These are phyloP conservation scores for Acrocera orbiculus DNA, from an alignment of 2,888 invertebrate species.

Conservation along the genomic window DNA sequence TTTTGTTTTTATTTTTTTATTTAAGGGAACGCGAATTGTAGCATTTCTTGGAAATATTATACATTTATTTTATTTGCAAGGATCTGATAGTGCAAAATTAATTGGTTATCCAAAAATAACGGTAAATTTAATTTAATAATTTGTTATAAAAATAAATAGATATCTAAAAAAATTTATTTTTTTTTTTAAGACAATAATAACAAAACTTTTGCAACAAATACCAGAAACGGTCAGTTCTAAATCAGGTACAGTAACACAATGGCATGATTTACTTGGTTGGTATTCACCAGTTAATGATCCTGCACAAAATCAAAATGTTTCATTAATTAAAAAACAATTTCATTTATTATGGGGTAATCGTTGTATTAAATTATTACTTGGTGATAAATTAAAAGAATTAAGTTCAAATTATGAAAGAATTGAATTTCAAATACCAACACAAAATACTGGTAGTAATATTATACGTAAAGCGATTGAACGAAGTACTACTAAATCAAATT, in stretches of 20 bases:
- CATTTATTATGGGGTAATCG: constrained; percentile 37
- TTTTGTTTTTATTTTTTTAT: constrained; percentile 8
- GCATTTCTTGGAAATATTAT: constrained; percentile 73
- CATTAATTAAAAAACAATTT: constrained; percentile 33
- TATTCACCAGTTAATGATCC: constrained; percentile 27
- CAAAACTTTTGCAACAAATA: constrained; percentile 72
- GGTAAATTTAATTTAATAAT: constrained; percentile 33
- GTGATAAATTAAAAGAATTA: constrained; percentile 29
- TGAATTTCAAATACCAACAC: constrained; percentile 25
- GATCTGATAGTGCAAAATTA: constrained; percentile 40
- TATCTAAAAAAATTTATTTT: not conserved
- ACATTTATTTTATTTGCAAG: constrained; percentile 56
- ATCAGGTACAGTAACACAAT: constrained; percentile 77
- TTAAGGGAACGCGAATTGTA: constrained; percentile 79
- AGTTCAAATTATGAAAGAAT: constrained; percentile 26
- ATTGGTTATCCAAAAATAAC: constrained; percentile 57
- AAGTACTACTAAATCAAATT: constrained; percentile 33
- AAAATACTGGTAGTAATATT: constrained; percentile 33
- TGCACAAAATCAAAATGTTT: constrained; percentile 29
- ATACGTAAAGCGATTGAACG: constrained; percentile 43
- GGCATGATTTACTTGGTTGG: constrained; percentile 98
- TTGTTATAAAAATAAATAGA: not conserved
- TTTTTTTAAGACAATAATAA: constrained; percentile 39
- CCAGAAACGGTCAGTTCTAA: constrained; percentile 84
- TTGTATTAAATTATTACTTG: constrained; percentile 38